These are phyloP conservation scores for Lathronympha strigana DNA, from an alignment of 2,888 invertebrate genomes.

Conservation along the genomic window DNA sequence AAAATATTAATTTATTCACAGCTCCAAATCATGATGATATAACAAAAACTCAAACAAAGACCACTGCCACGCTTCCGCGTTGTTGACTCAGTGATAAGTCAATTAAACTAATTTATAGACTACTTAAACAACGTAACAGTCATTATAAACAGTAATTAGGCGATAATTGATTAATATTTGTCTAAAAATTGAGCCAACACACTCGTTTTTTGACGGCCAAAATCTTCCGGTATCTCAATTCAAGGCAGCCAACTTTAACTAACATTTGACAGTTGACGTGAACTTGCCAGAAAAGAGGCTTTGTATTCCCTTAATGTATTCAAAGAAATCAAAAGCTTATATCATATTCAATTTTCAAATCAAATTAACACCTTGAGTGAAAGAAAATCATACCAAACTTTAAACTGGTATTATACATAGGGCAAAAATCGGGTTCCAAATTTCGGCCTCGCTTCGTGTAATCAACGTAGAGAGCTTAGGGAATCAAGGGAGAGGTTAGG, in stretches of 20 bases:
- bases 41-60: conserved; percentile 49
- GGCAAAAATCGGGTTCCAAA: too few species aligned
- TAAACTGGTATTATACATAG: too few species aligned
- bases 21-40: conserved; percentile 59
- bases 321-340: too few species aligned
- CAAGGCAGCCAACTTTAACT: conserved; percentile 34
- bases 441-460: too few species aligned
- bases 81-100: conserved; percentile 49
- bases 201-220: conserved; percentile 63
- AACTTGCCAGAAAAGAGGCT: conserved; percentile 2
- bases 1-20: conserved; percentile 39
- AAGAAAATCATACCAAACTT: too few species aligned
- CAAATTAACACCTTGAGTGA: too few species aligned
- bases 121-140: conserved; percentile 52
- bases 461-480: too few species aligned
- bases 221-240: conserved; percentile 40
- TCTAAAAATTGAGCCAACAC: conserved; percentile 66
- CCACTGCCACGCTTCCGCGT: conserved; percentile 40
- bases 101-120: conserved; percentile 57
- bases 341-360: too few species aligned
- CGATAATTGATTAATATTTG: conserved; percentile 54
- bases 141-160: conserved; percentile 58
- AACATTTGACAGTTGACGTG: conserved; percentile 23
- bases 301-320: neutral
- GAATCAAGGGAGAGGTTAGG: too few species aligned